phyloP scores from a whole-genome alignment of 1,140 invertebrate species.

The Globodera ellingtonae region DNA sequence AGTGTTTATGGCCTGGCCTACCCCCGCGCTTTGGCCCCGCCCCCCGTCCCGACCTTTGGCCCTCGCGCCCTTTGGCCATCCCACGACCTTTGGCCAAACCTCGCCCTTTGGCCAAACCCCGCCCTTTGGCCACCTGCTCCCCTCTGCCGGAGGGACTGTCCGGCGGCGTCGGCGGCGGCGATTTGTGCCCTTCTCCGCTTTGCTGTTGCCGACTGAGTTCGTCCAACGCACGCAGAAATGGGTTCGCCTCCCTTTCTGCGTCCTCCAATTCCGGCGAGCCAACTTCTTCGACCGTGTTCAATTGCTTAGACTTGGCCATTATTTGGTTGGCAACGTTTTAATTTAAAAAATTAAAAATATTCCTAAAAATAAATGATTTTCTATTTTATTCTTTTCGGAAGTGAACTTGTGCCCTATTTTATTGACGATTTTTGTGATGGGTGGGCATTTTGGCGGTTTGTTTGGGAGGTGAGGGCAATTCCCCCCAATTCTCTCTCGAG shows the following conservation, averaged over 20 bases:
- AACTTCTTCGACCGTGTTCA: neutral
- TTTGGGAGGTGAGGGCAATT: too few relatives aligned
- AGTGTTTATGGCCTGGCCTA: neutral
- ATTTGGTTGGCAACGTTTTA: neutral
- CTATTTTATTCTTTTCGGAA: too few relatives aligned
- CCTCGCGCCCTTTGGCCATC: neutral
- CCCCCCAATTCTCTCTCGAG: too few relatives aligned
- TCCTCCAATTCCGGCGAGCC: neutral
- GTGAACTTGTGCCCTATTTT: neutral
- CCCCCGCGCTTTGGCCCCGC: neutral
- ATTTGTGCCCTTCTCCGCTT: neutral
- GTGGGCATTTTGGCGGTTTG: too few relatives aligned
- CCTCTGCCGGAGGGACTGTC: neutral
- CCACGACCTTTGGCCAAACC: neutral
- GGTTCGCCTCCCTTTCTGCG: neutral
- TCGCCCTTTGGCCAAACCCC: neutral
- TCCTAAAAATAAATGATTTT: neutral
- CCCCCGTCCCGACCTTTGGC: neutral
- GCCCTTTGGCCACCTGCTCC: neutral
- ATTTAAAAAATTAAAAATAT: neutral
- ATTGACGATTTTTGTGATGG: neutral
- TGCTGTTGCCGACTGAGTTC: neutral
- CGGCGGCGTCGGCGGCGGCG: neutral
- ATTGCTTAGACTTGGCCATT: neutral
- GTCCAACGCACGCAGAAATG: neutral